Evolutionary conservation across 2,888 invertebrate species (phyloP).

Genomic region (Platerodrilus igneus): DNA sequence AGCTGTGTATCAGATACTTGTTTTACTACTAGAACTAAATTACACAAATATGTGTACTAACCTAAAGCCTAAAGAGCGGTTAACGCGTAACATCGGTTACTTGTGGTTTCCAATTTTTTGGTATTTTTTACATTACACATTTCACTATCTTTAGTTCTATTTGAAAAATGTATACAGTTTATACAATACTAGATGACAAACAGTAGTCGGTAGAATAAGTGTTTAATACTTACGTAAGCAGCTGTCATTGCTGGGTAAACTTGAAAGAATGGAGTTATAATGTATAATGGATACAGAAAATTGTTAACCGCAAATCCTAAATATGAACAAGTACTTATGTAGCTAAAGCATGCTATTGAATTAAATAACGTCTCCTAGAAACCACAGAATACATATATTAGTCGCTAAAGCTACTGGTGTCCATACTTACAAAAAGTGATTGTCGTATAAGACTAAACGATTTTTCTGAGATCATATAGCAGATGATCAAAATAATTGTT

Average conservation of each 20-base stretch:
- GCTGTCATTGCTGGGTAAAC: constrained; percentile 87
- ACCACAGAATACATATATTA: constrained; percentile 17
- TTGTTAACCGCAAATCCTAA: constrained; percentile 74
- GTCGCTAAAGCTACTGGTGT: constrained; percentile 5
- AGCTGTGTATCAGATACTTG: no score
- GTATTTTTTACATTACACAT: no score
- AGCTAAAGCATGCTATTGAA: constrained; percentile 69
- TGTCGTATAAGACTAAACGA: constrained; percentile 71
- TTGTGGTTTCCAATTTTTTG: no score
- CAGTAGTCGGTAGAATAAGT: not conserved
- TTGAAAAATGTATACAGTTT: not conserved
- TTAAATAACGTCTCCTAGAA: constrained; percentile 79
- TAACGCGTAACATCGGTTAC: no score
- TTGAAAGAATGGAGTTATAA: constrained; percentile 68
- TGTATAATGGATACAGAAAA: constrained; percentile 71
- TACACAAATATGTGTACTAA: no score
- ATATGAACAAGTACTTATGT: constrained; percentile 73
- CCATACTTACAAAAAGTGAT: constrained; percentile 75
- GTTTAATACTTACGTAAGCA: constrained; percentile 68
- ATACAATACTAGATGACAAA: constrained; percentile 4
- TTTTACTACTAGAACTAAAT: no score
- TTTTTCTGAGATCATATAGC: constrained; percentile 74
- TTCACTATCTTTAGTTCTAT: not conserved
- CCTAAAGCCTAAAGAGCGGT: no score
- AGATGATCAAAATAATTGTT: constrained; percentile 66